phyloP scores from a whole-genome alignment of 2,888 invertebrate species.

The Dione vanillae region DNA sequence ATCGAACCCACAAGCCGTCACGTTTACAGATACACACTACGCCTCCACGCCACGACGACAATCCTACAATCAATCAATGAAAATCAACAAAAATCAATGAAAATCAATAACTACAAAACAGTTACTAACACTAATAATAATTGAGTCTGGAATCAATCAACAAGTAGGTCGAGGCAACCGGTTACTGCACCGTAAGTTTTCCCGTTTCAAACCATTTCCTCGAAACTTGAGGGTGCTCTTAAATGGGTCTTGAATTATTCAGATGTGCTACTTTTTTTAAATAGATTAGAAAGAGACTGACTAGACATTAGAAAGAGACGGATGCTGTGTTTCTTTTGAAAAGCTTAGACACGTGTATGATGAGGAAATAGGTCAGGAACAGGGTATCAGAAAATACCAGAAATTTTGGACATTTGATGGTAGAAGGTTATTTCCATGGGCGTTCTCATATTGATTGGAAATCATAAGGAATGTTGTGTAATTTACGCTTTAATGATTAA shows the following conservation, averaged over 20 bases:
- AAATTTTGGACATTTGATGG: neutral
- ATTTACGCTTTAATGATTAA: neutral
- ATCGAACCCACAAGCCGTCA: too few relatives aligned
- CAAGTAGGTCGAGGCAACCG: constrained; percentile 11
- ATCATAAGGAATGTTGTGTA: neutral
- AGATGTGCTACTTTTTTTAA: constrained; percentile 32
- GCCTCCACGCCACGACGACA: too few relatives aligned
- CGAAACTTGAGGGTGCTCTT: constrained; percentile 22
- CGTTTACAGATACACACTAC: too few relatives aligned
- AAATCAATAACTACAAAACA: too few relatives aligned
- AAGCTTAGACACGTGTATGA: constrained; percentile 14
- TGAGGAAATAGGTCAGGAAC: constrained; percentile 8
- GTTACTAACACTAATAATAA: neutral
- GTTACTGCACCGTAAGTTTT: neutral
- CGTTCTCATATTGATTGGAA: neutral
- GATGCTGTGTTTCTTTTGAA: neutral
- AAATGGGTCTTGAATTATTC: constrained; percentile 28
- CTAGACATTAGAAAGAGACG: neutral
- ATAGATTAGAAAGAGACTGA: constrained; percentile 21
- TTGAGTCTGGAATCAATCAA: too few relatives aligned
- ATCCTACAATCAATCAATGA: too few relatives aligned
- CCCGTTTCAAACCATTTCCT: constrained; percentile 21
- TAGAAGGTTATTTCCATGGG: constrained; percentile 7
- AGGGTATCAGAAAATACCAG: constrained; percentile 6
- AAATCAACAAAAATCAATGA: too few relatives aligned